Evolutionary conservation across 2,888 invertebrate genomes (phyloP).

Genomic region (Lithophane ornitopus): DNA sequence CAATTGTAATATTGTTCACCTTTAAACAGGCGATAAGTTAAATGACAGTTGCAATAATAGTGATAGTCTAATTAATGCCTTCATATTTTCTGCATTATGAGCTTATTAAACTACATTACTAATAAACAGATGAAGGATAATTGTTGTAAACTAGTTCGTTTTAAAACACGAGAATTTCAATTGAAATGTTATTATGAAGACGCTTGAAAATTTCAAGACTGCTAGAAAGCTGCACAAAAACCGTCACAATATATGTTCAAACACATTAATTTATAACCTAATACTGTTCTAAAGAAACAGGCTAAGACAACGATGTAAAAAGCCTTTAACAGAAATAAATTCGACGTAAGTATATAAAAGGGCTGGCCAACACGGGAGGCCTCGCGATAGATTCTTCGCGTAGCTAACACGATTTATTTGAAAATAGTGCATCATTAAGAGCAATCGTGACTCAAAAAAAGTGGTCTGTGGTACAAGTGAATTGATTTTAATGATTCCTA

Average conservation of each 20-base stretch:
- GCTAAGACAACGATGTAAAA: slow-evolving; percentile 30
- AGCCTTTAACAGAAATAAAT: slow-evolving; percentile 44
- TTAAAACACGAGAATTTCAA: slow-evolving; percentile 6
- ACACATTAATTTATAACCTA: slow-evolving; percentile 25
- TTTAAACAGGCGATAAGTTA: slow-evolving; percentile 51
- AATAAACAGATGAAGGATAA: slow-evolving; percentile 31
- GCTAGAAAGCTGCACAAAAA: background rate
- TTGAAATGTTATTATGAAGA: slow-evolving; percentile 5
- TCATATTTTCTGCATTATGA: slow-evolving; percentile 51
- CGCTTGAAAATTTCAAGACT: slow-evolving; percentile 1
- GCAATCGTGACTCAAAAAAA: slow-evolving; percentile 78
- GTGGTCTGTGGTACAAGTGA: slow-evolving; percentile 68
- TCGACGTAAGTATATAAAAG: slow-evolving; percentile 47
- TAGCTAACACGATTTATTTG: slow-evolving; percentile 77
- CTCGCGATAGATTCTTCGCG: slow-evolving; percentile 73
- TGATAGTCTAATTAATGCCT: slow-evolving; percentile 61
- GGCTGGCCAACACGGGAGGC: slow-evolving; percentile 71
- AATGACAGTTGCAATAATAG: slow-evolving; percentile 57
- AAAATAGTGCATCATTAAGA: slow-evolving; percentile 84
- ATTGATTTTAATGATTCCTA: slow-evolving; percentile 76
- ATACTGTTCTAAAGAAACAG: slow-evolving; percentile 11
- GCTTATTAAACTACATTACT: slow-evolving; percentile 25
- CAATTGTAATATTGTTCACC: slow-evolving; percentile 62
- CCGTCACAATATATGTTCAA: background rate
- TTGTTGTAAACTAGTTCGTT: background rate